Conservation (phyloP, 2,797 vertebrate genomes). For the Pseudochirops cupreus region DNA sequence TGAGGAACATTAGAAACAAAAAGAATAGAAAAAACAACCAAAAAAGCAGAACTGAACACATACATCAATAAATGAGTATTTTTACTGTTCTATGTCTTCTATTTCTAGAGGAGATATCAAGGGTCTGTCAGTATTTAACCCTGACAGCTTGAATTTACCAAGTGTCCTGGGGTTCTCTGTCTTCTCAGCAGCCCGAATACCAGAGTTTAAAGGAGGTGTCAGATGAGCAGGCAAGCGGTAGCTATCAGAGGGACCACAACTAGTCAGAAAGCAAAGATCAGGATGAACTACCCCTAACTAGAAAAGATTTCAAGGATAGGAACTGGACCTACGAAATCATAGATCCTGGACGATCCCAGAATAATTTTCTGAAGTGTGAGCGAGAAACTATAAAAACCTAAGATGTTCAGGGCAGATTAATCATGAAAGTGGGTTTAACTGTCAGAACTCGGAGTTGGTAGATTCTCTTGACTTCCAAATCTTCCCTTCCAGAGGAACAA, state of each 20-base stretch:
- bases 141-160: neutral
- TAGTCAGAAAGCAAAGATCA: neutral
- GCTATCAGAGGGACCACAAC: neutral
- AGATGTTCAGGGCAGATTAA: neutral
- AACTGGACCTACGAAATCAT: neutral
- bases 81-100: neutral
- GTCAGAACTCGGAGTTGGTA: neutral
- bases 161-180: neutral
- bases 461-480: neutral
- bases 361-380: neutral
- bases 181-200: neutral
- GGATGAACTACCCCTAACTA: neutral
- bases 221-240: conserved; percentile 15
- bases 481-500: neutral
- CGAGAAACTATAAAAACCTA: conserved; percentile 4
- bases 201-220: neutral
- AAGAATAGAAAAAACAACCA: neutral
- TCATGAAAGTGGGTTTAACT: neutral
- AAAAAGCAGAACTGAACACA: neutral
- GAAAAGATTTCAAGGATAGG: neutral
- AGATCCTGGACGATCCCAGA: neutral
- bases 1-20: neutral
- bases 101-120: neutral
- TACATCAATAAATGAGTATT: neutral
- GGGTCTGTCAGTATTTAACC: neutral